These are phyloP conservation scores for Mythimna impura DNA, from an alignment of 2,888 invertebrate species.

Conservation along the genomic window DNA sequence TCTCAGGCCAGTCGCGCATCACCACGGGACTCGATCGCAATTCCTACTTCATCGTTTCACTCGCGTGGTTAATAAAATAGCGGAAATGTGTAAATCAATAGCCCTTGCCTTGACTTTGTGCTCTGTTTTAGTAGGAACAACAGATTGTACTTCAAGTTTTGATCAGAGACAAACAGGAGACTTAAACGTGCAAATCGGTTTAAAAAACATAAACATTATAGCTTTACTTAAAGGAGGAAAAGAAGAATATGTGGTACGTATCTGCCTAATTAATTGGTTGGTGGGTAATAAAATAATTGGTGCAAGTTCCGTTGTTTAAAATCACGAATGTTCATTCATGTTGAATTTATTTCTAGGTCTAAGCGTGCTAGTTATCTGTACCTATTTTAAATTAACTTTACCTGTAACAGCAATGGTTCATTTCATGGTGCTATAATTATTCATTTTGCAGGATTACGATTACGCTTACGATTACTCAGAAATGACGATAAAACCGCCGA, in stretches of 20 bases:
- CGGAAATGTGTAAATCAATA: conserved; percentile 69
- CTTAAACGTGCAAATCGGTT: conserved; percentile 94
- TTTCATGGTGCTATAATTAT: conserved; percentile 39
- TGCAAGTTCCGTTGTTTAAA: conserved; percentile 10
- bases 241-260: conserved; percentile 91
- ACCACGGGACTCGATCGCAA: conserved; percentile 77
- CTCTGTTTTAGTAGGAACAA: conserved; percentile 67
- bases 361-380: not conserved
- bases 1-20: conserved; percentile 78
- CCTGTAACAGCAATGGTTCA: not conserved
- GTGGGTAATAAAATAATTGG: not conserved
- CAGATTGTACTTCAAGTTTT: conserved; percentile 72
- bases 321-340: not conserved
- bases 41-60: conserved; percentile 55
- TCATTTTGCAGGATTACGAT: conserved; percentile 92
- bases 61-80: conserved; percentile 17
- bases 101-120: conserved; percentile 62
- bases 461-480: conserved; percentile 94
- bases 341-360: not conserved
- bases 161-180: conserved; percentile 95
- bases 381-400: not conserved
- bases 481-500: conserved; percentile 92
- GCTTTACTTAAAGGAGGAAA: conserved; percentile 91
- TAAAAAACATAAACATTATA: conserved; percentile 94
- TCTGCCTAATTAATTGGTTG: not conserved